Percentiles rank a stretch among this genome's conserved stretches.
These are phyloP conservation scores for Lerista edwardsae DNA, from an alignment of 2,797 vertebrate species.

Conservation along the genomic window DNA sequence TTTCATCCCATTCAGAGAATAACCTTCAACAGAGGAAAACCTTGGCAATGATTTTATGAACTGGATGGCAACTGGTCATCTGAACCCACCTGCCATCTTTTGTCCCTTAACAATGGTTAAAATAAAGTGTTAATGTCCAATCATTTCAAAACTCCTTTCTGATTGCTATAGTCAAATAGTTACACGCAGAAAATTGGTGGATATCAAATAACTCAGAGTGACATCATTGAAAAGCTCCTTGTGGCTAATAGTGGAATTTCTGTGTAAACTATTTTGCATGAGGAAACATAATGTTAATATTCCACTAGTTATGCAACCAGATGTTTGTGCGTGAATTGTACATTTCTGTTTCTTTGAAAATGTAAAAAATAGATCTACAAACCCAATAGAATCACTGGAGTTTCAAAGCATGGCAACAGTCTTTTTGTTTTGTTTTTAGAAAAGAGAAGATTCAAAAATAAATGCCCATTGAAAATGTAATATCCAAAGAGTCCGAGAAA, in stretches of 20 bases:
- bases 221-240: slow-evolving; percentile 61
- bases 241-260: slow-evolving; percentile 71
- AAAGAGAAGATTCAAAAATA: slow-evolving; percentile 79
- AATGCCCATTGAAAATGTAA: slow-evolving; percentile 80
- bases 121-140: slow-evolving; percentile 71
- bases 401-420: slow-evolving; percentile 77
- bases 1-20: not conserved
- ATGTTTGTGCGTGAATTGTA: slow-evolving; percentile 49
- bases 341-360: slow-evolving; percentile 25
- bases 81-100: slow-evolving; percentile 30
- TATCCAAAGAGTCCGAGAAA: slow-evolving; percentile 77
- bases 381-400: slow-evolving; percentile 77
- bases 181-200: slow-evolving; percentile 69
- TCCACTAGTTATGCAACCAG: slow-evolving; percentile 67
- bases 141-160: slow-evolving; percentile 72
- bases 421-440: slow-evolving; percentile 59
- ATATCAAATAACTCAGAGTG: slow-evolving; percentile 67
- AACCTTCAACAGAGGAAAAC: not conserved
- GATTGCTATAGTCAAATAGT: slow-evolving; percentile 61
- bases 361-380: slow-evolving; percentile 56
- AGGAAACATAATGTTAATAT: slow-evolving; percentile 73
- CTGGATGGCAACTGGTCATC: not conserved
- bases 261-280: slow-evolving; percentile 72
- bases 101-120: slow-evolving; percentile 70
- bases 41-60: not conserved